Conservation (phyloP, 1,140 invertebrate species). For the Ostrea denselamellosa region DNA sequence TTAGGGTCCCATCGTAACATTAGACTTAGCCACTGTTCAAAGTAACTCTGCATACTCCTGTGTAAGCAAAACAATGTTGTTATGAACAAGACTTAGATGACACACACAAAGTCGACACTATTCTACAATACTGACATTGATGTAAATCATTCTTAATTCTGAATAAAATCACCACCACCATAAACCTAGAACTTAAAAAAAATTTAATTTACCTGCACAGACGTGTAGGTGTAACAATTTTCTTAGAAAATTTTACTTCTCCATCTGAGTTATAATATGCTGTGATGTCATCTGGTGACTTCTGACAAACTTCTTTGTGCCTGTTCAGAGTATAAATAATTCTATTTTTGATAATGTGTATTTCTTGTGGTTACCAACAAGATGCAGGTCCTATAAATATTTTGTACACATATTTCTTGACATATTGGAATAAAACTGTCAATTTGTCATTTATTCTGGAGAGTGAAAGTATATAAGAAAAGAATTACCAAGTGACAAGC, state of each 20-base stretch:
- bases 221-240: constrained; percentile 83
- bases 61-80: background rate
- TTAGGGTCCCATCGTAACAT: constrained; percentile 86
- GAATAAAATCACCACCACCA: background rate
- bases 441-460: too few species aligned
- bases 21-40: constrained; percentile 86
- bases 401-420: too few species aligned
- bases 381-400: too few species aligned
- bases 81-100: too few species aligned
- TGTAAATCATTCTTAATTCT: too few species aligned
- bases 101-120: too few species aligned
- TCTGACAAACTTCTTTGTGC: constrained; percentile 84
- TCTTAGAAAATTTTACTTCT: constrained; percentile 79
- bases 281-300: constrained; percentile 85
- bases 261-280: constrained; percentile 78
- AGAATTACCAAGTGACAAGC: too few species aligned
- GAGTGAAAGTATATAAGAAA: too few species aligned
- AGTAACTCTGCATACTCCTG: constrained; percentile 79
- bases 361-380: too few species aligned
- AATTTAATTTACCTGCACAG: constrained; percentile 79
- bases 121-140: too few species aligned
- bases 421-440: too few species aligned
- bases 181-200: background rate
- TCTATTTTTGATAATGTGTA: too few species aligned
- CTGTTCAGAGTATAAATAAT: constrained; percentile 60